These are phyloP conservation scores for Coluber constrictor DNA, from an alignment of 2,797 vertebrate species.

Conservation along the genomic window DNA sequence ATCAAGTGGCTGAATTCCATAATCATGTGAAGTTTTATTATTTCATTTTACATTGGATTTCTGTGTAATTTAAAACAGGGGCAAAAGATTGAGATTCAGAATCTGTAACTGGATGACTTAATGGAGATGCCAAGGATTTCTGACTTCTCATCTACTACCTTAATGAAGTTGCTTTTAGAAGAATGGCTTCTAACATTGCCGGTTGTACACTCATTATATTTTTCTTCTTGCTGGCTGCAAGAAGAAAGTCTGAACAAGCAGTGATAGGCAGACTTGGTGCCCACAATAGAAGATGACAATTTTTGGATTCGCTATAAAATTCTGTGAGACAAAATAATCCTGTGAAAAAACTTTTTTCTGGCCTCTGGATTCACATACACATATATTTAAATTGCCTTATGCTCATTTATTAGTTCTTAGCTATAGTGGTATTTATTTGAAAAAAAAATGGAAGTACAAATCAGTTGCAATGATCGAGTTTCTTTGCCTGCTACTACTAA, in stretches of 20 bases:
- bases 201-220: neutral
- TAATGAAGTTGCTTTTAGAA: neutral
- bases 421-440: neutral
- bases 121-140: neutral
- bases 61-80: neutral
- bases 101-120: neutral
- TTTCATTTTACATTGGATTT: neutral
- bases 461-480: neutral
- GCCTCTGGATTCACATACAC: neutral
- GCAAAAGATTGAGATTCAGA: neutral
- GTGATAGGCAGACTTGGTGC: neutral
- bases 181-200: neutral
- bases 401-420: neutral
- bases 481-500: neutral
- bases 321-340: neutral
- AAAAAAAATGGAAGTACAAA: neutral
- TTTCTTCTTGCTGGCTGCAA: neutral
- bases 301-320: neutral
- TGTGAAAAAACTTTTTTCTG: neutral
- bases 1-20: neutral
- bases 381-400: neutral
- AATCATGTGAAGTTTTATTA: neutral
- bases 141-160: neutral
- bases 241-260: neutral
- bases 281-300: neutral